These are phyloP conservation scores for Promerops cafer DNA, from an alignment of 2,113 vertebrate species.

Conservation along the genomic window DNA sequence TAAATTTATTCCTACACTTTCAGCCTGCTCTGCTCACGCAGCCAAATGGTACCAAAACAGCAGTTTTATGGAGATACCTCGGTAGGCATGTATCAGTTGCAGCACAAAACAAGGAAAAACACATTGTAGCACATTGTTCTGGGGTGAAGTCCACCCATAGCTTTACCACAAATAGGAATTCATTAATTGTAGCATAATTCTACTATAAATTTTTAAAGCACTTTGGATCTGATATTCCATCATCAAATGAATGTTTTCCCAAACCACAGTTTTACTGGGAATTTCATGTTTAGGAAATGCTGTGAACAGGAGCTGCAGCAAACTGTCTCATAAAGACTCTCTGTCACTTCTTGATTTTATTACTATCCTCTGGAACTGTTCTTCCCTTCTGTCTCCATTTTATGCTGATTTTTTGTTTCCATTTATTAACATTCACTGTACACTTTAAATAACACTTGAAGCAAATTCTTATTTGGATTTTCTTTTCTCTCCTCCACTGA, in stretches of 20 bases:
- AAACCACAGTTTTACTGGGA: not conserved
- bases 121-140: not conserved
- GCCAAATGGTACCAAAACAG: not conserved
- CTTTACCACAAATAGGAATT: not conserved
- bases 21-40: not conserved
- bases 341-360: not conserved
- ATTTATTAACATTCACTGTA: not conserved
- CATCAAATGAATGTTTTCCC: not conserved
- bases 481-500: not conserved
- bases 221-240: not conserved
- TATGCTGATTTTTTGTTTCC: not conserved
- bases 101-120: not conserved
- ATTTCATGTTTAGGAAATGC: not conserved
- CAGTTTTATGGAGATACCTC: not conserved
- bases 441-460: not conserved
- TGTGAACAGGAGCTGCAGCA: not conserved
- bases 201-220: not conserved
- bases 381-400: not conserved
- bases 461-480: not conserved
- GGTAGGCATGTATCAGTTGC: rapidly evolving
- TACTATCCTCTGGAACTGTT: not conserved
- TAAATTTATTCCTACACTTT: not conserved
- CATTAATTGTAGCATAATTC: not conserved
- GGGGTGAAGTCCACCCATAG: not conserved
- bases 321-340: not conserved